Conservation (phyloP, 2,797 vertebrate genomes). For the Micropoecilia bifurca region DNA sequence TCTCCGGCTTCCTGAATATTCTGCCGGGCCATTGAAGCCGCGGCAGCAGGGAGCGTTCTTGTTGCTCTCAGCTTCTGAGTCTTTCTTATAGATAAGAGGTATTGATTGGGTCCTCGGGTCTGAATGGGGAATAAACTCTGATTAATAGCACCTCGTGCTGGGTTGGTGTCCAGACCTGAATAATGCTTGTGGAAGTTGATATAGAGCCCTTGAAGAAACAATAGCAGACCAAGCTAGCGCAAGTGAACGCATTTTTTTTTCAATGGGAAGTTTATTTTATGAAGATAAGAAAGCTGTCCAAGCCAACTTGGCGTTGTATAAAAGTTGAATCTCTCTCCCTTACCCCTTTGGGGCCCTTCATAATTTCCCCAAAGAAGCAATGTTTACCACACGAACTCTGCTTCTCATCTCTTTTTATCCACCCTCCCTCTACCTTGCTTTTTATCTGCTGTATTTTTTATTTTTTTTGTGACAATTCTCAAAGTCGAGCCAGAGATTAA, state of each 20-base stretch:
- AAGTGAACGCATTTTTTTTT: neutral
- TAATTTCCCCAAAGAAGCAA: conserved; percentile 16
- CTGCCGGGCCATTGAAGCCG: conserved; percentile 19
- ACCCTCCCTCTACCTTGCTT: neutral
- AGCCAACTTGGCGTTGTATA: neutral
- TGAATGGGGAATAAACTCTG: conserved; percentile 54
- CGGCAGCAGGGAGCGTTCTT: neutral
- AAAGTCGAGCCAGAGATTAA: conserved; percentile 52
- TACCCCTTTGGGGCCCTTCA: too few species aligned
- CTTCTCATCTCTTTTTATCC: conserved; percentile 7
- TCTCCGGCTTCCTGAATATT: neutral
- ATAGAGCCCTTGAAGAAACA: neutral
- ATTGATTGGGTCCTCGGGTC: conserved; percentile 49
- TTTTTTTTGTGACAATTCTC: conserved; percentile 40
- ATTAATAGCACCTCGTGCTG: conserved; percentile 50
- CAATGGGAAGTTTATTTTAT: neutral
- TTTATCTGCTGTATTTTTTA: conserved; percentile 9
- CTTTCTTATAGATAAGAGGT: conserved; percentile 36
- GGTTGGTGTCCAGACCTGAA: conserved; percentile 25
- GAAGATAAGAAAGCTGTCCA: neutral
- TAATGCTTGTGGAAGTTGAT: conserved; percentile 10
- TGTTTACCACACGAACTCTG: conserved; percentile 13
- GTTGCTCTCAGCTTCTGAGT: neutral
- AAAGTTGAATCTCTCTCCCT: neutral
- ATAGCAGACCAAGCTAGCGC: neutral